Conservation (phyloP, 2,113 vertebrate species). For the Corydoras sp. region DNA sequence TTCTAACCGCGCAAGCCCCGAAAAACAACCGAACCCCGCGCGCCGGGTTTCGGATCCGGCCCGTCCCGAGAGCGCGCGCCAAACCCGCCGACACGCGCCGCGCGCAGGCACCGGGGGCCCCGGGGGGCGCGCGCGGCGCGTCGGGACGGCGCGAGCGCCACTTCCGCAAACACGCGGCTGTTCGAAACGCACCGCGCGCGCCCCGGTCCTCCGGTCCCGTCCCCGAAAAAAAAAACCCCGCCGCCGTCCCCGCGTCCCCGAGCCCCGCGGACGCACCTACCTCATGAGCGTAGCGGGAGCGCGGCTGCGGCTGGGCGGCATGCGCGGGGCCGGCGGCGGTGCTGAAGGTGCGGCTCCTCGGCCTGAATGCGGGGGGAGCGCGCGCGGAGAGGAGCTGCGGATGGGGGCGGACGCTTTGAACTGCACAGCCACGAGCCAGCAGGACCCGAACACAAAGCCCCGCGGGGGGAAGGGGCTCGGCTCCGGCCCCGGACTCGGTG, state of each 20-base stretch:
- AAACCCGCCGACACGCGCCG: no score
- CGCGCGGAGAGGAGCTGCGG: slow-evolving; percentile 35
- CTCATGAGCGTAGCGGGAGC: slow-evolving; percentile 22
- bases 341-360: slow-evolving; percentile 39
- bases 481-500: no score
- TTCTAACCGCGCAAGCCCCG: no score
- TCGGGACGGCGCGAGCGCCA: slow-evolving; percentile 14
- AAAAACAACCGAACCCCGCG: no score
- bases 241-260: no score
- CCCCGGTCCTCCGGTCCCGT: background rate
- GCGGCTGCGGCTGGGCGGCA: slow-evolving; percentile 36
- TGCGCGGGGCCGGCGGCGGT: slow-evolving; percentile 27
- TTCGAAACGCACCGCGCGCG: slow-evolving; percentile 47
- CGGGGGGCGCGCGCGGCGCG: no score
- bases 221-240: no score
- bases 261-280: slow-evolving; percentile 14
- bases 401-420: slow-evolving; percentile 44
- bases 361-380: slow-evolving; percentile 35
- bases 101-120: no score
- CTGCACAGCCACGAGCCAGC: slow-evolving; percentile 25
- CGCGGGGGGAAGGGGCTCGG: slow-evolving; percentile 9
- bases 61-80: no score
- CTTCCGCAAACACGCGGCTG: slow-evolving; percentile 48
- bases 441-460: slow-evolving; percentile 41
- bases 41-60: no score